These are phyloP conservation scores for Sparus aurata DNA, from an alignment of 2,797 vertebrate species.

Conservation along the genomic window DNA sequence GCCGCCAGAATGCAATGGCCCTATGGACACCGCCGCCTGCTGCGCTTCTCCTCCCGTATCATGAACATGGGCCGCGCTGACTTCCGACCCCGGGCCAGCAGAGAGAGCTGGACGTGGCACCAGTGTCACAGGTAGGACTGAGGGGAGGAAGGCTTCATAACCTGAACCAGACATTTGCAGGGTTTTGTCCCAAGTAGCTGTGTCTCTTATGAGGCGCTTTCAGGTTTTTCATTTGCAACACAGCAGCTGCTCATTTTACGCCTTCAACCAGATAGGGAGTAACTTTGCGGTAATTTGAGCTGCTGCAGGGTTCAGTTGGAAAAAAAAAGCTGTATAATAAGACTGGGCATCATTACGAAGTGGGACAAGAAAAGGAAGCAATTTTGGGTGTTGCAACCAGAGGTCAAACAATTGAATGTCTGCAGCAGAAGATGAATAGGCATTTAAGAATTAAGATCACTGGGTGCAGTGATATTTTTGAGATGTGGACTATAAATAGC, in stretches of 20 bases:
- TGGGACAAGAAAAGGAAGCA: constrained; percentile 13
- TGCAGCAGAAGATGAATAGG: constrained; percentile 30
- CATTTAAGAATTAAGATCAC: constrained; percentile 31
- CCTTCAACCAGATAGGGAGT: constrained; percentile 17
- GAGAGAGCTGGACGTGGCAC: constrained; percentile 96
- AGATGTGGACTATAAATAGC: constrained; percentile 58
- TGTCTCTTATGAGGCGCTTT: neutral
- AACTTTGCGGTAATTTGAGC: constrained; percentile 33
- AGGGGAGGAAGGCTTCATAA: neutral
- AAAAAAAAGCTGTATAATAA: constrained; percentile 12
- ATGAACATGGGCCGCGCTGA: constrained; percentile 94
- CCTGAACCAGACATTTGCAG: neutral
- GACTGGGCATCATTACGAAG: constrained; percentile 14
- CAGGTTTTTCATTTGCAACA: constrained; percentile 29
- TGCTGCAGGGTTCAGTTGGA: constrained; percentile 28
- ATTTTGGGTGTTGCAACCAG: neutral
- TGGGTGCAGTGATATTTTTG: constrained; percentile 22
- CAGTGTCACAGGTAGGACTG: constrained; percentile 93
- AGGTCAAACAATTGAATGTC: constrained; percentile 11
- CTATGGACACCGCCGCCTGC: constrained; percentile 93
- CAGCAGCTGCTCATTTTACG: constrained; percentile 28
- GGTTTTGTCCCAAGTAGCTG: neutral
- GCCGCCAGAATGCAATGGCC: constrained; percentile 94
- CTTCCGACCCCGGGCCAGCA: constrained; percentile 90
- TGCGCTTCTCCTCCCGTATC: constrained; percentile 97